A percentile compares a stretch with the other conserved stretches of the same genome.
Evolutionary conservation across 2,888 invertebrate species (phyloP).

Genomic region (Physocephala rufipes): DNA sequence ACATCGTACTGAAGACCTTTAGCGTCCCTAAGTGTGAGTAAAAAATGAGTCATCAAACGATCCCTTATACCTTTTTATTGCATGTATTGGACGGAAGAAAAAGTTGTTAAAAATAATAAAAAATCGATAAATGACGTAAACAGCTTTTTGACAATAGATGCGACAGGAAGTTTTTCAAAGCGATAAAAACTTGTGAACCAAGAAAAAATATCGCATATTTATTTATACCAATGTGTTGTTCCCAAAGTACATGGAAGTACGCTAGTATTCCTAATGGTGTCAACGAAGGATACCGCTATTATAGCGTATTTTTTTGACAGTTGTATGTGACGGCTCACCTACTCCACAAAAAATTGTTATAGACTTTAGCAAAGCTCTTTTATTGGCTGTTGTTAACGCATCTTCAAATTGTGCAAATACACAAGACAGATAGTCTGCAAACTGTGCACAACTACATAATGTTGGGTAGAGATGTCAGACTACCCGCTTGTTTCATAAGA

Average conservation of each 20-base stretch:
- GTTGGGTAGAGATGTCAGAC: not conserved
- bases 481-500: not conserved
- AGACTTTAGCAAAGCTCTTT: slow-evolving; percentile 5
- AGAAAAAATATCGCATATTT: not conserved
- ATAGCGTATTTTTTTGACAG: not conserved
- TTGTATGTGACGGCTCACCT: not conserved
- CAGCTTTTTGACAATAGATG: not conserved
- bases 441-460: no score
- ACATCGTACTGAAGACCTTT: no score
- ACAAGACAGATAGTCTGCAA: not conserved
- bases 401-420: not conserved
- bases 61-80: no score
- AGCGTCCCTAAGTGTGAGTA: no score
- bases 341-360: not conserved
- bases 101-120: not conserved
- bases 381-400: not conserved
- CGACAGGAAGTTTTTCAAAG: no score
- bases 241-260: not conserved
- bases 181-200: not conserved
- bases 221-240: not conserved
- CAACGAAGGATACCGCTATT: not conserved
- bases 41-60: no score
- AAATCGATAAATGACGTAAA: not conserved
- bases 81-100: no score
- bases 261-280: not conserved